Percentiles rank a stretch among this genome's conserved stretches.
phyloP scores from a whole-genome alignment of 2,113 vertebrate species.

The Prietella phreatophila region DNA sequence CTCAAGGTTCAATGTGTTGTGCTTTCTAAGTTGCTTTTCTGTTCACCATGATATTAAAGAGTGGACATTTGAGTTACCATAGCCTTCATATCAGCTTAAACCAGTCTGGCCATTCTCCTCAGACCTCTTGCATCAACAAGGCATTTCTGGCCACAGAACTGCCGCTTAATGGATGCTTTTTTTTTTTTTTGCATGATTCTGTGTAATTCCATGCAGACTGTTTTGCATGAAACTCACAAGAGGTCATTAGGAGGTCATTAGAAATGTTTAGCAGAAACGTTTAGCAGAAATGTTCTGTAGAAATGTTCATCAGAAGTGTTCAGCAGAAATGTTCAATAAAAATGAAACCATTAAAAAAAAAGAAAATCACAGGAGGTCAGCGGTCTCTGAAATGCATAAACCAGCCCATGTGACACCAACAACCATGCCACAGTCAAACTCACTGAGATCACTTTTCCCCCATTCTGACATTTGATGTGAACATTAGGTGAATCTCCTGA shows the following conservation, averaged over 20 bases:
- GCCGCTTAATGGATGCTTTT: neutral
- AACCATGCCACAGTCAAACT: neutral
- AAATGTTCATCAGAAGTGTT: no score
- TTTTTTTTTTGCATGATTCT: neutral
- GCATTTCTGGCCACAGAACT: constrained; percentile 4
- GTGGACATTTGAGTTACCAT: neutral
- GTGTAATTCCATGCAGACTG: neutral
- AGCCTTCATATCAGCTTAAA: neutral
- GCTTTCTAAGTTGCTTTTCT: neutral
- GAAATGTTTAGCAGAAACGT: no score
- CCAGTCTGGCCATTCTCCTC: neutral
- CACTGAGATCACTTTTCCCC: neutral
- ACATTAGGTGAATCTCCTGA: neutral
- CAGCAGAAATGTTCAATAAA: no score
- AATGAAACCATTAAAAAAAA: no score
- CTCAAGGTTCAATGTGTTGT: neutral
- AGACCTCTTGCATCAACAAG: neutral
- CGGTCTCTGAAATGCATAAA: neutral
- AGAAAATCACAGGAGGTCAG: neutral
- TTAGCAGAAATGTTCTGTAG: no score
- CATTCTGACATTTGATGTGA: neutral
- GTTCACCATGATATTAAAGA: neutral
- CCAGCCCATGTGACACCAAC: neutral
- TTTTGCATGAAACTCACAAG: neutral
- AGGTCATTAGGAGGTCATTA: no score